phyloP scores from a whole-genome alignment of 2,113 vertebrate species.

The Cercopithecus mona region DNA sequence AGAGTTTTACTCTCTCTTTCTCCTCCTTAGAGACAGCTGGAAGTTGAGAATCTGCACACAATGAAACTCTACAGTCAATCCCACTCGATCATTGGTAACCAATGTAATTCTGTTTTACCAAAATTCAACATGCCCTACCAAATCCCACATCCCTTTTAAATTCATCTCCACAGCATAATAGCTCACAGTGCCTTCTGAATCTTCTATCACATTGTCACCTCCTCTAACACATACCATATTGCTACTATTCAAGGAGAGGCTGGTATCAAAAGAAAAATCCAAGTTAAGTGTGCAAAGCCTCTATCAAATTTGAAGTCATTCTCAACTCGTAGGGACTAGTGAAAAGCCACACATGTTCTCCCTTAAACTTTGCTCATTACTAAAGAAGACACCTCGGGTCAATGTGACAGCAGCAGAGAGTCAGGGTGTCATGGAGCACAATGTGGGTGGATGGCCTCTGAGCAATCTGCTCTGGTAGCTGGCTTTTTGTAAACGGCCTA shows the following conservation, averaged over 20 bases:
- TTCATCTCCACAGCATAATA: background rate
- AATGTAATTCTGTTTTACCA: background rate
- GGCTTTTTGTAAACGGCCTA: constrained; percentile 7
- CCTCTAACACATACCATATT: background rate
- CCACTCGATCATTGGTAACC: background rate
- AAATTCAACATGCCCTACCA: background rate
- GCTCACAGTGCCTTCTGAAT: background rate
- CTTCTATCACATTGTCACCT: background rate
- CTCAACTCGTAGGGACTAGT: background rate
- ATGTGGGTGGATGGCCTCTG: background rate
- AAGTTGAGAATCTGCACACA: background rate
- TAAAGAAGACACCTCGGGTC: background rate
- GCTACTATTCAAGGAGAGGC: background rate
- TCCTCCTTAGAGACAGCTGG: background rate
- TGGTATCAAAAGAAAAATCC: background rate
- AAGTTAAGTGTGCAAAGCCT: background rate
- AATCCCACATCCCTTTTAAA: constrained; percentile 17
- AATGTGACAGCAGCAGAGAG: background rate
- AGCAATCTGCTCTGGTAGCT: background rate
- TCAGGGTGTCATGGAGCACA: background rate
- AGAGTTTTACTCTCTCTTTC: background rate
- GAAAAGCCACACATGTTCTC: background rate
- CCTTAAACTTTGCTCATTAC: background rate
- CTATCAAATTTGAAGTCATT: background rate
- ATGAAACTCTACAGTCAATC: background rate